phyloP scores from a whole-genome alignment of 2,113 vertebrate genomes.

The Dipodomys ordii region DNA sequence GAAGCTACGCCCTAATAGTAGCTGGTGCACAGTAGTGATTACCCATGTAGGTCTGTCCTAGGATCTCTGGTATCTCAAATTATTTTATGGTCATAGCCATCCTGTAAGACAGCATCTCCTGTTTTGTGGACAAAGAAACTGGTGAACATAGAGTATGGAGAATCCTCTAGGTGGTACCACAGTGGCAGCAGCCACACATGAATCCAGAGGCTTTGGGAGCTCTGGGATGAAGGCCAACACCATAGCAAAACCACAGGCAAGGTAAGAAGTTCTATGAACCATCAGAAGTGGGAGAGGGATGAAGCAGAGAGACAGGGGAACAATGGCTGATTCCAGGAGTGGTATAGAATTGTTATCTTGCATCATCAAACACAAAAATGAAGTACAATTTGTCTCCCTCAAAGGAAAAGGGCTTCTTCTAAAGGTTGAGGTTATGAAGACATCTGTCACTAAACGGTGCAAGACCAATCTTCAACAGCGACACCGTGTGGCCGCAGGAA shows the following conservation, averaged over 20 bases:
- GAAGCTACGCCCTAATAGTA: background rate
- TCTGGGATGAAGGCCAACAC: background rate
- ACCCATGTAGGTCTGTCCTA: too few relatives aligned
- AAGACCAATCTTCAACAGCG: background rate
- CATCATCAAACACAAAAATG: background rate
- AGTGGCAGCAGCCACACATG: accelerated
- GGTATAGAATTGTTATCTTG: background rate
- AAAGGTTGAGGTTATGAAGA: background rate
- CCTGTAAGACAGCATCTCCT: background rate
- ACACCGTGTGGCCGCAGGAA: background rate
- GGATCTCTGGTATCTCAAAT: background rate
- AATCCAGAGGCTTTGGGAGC: background rate
- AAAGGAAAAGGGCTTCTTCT: background rate
- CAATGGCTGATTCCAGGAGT: background rate
- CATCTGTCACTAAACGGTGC: accelerated
- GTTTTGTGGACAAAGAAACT: background rate
- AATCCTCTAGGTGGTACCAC: accelerated
- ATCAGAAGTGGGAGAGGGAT: background rate
- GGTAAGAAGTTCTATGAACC: background rate
- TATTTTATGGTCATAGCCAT: background rate
- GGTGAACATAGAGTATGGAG: background rate
- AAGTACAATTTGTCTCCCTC: background rate
- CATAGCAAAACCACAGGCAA: accelerated
- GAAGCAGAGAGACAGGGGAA: background rate
- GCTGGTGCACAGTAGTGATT: accelerated